Conservation (phyloP, 2,113 vertebrate species). For the Ancistrus triradiatus region DNA sequence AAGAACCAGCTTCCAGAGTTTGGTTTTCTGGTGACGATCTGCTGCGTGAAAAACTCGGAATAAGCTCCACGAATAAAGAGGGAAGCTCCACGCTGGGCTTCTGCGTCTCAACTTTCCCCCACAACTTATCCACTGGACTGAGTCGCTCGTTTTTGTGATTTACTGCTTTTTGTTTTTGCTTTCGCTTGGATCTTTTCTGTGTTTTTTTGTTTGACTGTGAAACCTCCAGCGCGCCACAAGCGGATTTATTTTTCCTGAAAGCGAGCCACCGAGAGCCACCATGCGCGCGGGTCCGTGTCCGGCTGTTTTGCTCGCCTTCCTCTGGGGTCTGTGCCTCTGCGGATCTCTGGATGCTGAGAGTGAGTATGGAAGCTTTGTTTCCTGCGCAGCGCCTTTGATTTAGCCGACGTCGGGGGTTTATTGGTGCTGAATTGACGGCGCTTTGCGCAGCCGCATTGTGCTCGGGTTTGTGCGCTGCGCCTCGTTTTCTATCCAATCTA, state of each 20-base stretch:
- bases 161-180: conserved; percentile 18
- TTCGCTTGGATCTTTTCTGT: background rate
- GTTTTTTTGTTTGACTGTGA: conserved; percentile 11
- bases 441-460: background rate
- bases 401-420: background rate
- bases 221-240: too few species aligned
- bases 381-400: background rate
- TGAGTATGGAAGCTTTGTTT: conserved; percentile 57
- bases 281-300: conserved; percentile 60
- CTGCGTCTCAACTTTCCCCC: conserved; percentile 16
- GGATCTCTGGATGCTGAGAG: conserved; percentile 72
- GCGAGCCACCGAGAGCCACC: conserved; percentile 51
- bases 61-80: background rate
- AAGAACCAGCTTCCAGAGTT: accelerated
- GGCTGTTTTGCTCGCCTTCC: conserved; percentile 62
- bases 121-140: too few species aligned
- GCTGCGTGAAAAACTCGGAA: background rate
- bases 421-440: background rate
- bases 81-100: conserved; percentile 12
- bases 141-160: background rate
- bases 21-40: background rate
- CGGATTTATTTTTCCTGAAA: conserved; percentile 14
- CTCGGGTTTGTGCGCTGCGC: background rate
- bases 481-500: background rate
- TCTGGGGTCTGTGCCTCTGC: conserved; percentile 63